Base-by-base conservation (phyloP, 2,888 invertebrate species). In the Stenichneumon culpator region DNA sequence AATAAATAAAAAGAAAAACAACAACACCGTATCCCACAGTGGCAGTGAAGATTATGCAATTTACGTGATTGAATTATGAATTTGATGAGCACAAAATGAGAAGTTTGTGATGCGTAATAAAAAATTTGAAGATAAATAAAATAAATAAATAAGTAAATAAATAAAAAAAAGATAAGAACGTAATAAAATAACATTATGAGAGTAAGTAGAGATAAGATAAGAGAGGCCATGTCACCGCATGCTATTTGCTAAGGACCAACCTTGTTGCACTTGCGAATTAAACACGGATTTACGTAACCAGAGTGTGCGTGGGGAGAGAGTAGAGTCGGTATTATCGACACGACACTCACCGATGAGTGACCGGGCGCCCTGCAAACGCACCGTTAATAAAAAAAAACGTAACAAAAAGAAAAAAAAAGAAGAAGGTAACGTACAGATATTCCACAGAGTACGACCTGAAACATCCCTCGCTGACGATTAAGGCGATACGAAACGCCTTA, bases 211-310 rank as follows among this genome's bases (percentile, higher is more conserved):
- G 78, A 70, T 83, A 93, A 83, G 78, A 70, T 83, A 93, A 83
- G 89, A 92, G 92, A 93, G 93, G 93, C 93, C 93, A 93, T 92
- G 92, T 93, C 93, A 93, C 93, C 93, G 91, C 94, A 94, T 94
- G 94, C 94, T 94, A 94, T 90, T 94, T 93, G 92, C 93, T 94
- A 93, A 94, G 92, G 93, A 94, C 94, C 94, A 94, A 94, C 94
- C 94, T 94, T 94, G 93, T 92, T 93, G 93, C 90, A 92, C 93
- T 93, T 93, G 93, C 93, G 84, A 87, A 93, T 92, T 92, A 93
- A 93, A 93, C 93, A 93, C 92, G 93, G 91, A 92, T 94, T 93
- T 93, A 93, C 79, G 85, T 92, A 93, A 94, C 93, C 93, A 93
- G 93, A 93, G 93, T 93, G 93, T 72, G 81, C 74, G 84, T 82